Percentiles rank a stretch among this genome's conserved stretches.
These are phyloP conservation scores for Tenebrosternarchus preto DNA, from an alignment of 2,113 vertebrate genomes.

Conservation along the genomic window DNA sequence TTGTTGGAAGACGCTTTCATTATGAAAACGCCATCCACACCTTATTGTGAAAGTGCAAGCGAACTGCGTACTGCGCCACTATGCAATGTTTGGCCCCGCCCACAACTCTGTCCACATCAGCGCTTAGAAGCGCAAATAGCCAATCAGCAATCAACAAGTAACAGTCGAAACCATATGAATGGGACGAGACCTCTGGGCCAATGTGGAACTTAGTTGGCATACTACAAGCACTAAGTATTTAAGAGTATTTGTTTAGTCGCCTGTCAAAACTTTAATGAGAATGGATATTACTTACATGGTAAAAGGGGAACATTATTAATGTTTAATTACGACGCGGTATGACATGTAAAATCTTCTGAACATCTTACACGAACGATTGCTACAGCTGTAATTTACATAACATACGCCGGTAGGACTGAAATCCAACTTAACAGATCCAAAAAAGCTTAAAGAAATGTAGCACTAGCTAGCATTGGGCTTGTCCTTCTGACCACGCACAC, in stretches of 20 bases:
- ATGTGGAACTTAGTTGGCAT: conserved; percentile 1
- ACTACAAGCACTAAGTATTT: neutral
- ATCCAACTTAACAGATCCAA: no score
- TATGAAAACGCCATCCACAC: neutral
- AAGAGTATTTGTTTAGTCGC: conserved; percentile 8
- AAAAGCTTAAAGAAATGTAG: no score
- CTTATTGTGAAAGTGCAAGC: neutral
- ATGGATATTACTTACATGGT: neutral
- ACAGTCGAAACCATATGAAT: conserved; percentile 38
- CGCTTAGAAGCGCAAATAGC: conserved; percentile 32
- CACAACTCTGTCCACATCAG: conserved; percentile 39
- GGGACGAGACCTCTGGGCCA: conserved; percentile 28
- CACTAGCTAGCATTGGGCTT: neutral
- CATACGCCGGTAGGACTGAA: neutral
- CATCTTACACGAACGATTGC: neutral
- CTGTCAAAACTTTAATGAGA: neutral
- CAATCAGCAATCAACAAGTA: conserved; percentile 57
- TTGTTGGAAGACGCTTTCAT: neutral
- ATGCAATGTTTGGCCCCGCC: conserved; percentile 7
- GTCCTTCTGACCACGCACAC: neutral
- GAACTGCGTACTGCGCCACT: neutral
- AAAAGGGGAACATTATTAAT: neutral
- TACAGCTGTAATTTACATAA: neutral
- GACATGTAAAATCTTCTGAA: no score
- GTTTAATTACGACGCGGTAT: no score